Evolutionary conservation across 1,140 invertebrate genomes (phyloP), one percentile per base, ranked within the genome.

Genomic region (Odontomachus brunneus): DNA sequence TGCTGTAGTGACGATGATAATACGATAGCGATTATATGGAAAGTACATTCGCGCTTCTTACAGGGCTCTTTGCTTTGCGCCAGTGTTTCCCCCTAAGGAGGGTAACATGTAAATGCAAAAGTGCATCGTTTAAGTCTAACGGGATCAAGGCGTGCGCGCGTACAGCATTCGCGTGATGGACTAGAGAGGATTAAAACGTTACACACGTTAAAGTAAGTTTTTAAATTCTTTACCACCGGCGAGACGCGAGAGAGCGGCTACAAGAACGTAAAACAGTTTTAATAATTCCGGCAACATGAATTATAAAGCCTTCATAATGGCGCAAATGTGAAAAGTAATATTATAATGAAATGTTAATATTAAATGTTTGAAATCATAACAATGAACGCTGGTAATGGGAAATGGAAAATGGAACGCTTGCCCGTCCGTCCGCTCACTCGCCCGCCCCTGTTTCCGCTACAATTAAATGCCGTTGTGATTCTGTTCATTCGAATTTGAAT

Each of bases 101-200:
- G 66, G 51, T 63, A 74, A 53, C 62, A 84, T 84, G 48, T 76
- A 76, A 72, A 82, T 82, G 83, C 24, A 55, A 57, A 80, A 71
- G 44, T 80, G 49, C 75, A 69, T 69, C 69, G 69, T 80, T 80
- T 80, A 80, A 69, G 33, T 80, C 24, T 57, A 76, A 69, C 24
- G 38, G 65, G 75, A 78, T 33, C 53, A 55, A 24, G 33, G 22
- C 26, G 63, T 33, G 38, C 65, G 22, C 11, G n/a, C 38, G 19
- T 49, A 29, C 49, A 29, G 22, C 11, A 14, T 26, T 22, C 65
- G 48, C 33, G 51, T 66, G 69, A 78, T 71, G 24, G 33, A 71
- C 33, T 29, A 59, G 60, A 69, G 57, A 22, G 3, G 75, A 71
- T 80, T 71, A 71, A 29, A 48, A 71, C 57, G 69, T 71, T 44